Evolutionary conservation across 2,113 vertebrate species (phyloP).

Genomic region (Tetraodon nigroviridis): DNA sequence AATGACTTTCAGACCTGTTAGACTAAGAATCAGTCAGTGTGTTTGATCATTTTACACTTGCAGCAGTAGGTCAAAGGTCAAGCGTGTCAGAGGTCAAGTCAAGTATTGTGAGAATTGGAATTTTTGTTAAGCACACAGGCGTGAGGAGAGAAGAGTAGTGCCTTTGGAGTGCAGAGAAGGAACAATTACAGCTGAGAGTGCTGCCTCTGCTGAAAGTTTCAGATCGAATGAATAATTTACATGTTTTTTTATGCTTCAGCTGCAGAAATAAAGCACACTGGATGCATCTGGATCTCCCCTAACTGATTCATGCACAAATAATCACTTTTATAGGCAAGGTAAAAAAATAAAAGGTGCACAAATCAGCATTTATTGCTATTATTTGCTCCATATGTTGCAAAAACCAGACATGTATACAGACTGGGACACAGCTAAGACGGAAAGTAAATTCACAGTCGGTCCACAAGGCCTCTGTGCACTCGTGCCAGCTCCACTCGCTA

Average conservation of each 20-base stretch:
- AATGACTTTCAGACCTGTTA: no score
- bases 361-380: no score
- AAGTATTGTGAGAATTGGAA: not conserved
- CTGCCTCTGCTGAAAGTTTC: not conserved
- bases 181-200: not conserved
- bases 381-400: not conserved
- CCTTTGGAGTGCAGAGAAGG: not conserved
- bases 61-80: no score
- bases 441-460: slow-evolving; percentile 19
- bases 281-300: not conserved
- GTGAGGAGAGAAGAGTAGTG: no score
- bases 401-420: not conserved
- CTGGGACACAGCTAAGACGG: not conserved
- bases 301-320: no score
- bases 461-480: slow-evolving; percentile 33
- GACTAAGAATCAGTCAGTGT: no score
- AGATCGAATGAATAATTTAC: slow-evolving; percentile 9
- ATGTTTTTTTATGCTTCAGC: slow-evolving; percentile 12
- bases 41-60: no score
- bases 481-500: slow-evolving; percentile 35
- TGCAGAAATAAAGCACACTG: slow-evolving; percentile 6
- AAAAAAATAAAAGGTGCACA: no score
- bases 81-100: no score
- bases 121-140: no score
- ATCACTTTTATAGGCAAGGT: no score